Percentiles rank a stretch among this genome's conserved stretches.
Conservation (phyloP, 2,888 invertebrate species). For the Mellilla xanthometata region DNA sequence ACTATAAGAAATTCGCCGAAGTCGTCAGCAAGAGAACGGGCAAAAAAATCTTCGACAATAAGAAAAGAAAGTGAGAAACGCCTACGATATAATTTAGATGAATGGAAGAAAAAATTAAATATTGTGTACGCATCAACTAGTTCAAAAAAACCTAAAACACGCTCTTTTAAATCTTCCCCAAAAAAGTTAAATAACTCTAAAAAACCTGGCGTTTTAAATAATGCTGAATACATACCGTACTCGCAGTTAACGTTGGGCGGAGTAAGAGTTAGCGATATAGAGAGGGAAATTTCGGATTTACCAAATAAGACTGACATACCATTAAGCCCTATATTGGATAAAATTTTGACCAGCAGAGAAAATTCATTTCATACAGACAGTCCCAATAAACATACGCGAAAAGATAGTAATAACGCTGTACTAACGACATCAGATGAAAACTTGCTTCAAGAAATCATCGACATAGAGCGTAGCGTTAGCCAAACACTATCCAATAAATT, state of each 20-base stretch:
- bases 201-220: slow-evolving; percentile 42
- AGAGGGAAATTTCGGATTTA: slow-evolving; percentile 62
- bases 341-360: slow-evolving; percentile 63
- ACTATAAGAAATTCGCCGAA: slow-evolving; percentile 42
- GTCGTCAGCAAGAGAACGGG: slow-evolving; percentile 34
- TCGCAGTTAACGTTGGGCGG: slow-evolving; percentile 73
- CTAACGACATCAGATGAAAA: slow-evolving; percentile 73
- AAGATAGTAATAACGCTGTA: slow-evolving; percentile 42
- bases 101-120: slow-evolving; percentile 67
- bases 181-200: slow-evolving; percentile 32
- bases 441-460: slow-evolving; percentile 68
- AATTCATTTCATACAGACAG: slow-evolving; percentile 56
- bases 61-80: slow-evolving; percentile 44
- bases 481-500: slow-evolving; percentile 53
- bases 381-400: slow-evolving; percentile 39
- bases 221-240: slow-evolving; percentile 73
- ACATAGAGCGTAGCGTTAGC: slow-evolving; percentile 62
- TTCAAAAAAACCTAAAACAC: slow-evolving; percentile 36
- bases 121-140: slow-evolving; percentile 53
- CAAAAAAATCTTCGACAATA: slow-evolving; percentile 31
- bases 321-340: slow-evolving; percentile 65
- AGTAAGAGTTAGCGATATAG: slow-evolving; percentile 64
- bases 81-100: slow-evolving; percentile 48
- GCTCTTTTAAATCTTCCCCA: slow-evolving; percentile 30
- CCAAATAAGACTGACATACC: slow-evolving; percentile 57